A percentile compares a stretch with the other conserved stretches of the same genome.
Evolutionary conservation across 2,797 vertebrate genomes (phyloP).

Genomic region (Xerus rutilus): DNA sequence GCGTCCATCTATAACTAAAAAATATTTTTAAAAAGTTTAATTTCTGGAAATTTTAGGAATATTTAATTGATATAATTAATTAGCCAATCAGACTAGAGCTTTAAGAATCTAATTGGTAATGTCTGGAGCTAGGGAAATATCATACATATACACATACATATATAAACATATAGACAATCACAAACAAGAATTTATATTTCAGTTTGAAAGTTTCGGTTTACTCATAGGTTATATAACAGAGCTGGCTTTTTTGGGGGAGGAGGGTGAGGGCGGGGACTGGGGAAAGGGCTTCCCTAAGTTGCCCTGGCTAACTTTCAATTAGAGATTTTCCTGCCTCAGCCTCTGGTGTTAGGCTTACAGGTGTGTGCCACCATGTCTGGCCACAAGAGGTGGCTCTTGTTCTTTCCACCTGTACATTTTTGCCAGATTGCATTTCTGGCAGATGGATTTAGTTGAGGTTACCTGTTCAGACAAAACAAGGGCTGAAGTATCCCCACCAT

Average conservation of each 20-base stretch:
- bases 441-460: not conserved
- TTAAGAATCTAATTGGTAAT: constrained; percentile 13
- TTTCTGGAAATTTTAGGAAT: constrained; percentile 36
- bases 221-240: not conserved
- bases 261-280: no score
- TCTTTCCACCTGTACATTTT: not conserved
- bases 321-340: no score
- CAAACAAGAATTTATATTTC: constrained; percentile 19
- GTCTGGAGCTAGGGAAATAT: not conserved
- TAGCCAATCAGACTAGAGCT: not conserved
- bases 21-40: not conserved
- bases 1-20: no score
- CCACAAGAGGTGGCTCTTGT: not conserved
- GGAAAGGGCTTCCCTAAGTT: no score
- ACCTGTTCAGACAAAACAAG: not conserved
- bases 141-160: not conserved
- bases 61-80: not conserved
- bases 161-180: not conserved
- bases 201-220: constrained; percentile 31
- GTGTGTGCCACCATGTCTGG: no score
- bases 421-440: not conserved
- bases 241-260: not conserved
- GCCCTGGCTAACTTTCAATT: no score
- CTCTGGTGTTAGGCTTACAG: no score
- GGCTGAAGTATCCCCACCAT: not conserved